These are phyloP conservation scores for Eidolon dupreanum DNA, from an alignment of 2,797 vertebrate genomes.

Conservation along the genomic window DNA sequence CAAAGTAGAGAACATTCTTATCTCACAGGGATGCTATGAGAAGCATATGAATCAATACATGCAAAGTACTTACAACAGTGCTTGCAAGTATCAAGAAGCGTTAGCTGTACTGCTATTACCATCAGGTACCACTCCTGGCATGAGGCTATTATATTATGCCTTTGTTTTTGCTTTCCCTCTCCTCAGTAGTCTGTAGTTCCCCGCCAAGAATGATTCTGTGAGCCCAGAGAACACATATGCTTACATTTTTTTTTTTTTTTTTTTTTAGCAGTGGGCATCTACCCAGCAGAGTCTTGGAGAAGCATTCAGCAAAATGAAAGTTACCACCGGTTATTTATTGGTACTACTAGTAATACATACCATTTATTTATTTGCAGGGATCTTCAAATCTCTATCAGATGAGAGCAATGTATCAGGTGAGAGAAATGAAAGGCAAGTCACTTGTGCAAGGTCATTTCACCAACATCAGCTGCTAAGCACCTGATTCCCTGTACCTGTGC, in stretches of 20 bases:
- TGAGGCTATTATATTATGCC: background rate
- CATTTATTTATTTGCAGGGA: background rate
- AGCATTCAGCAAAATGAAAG: background rate
- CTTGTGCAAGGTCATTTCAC: conserved; percentile 13
- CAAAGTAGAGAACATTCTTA: background rate
- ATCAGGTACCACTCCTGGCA: background rate
- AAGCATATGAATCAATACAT: background rate
- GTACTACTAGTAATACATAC: no score
- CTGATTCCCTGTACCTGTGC: background rate
- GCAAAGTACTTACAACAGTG: background rate
- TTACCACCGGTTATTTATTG: background rate
- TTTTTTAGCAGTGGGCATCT: background rate
- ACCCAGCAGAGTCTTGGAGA: background rate
- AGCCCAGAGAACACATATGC: background rate
- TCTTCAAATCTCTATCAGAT: background rate
- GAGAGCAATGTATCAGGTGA: background rate
- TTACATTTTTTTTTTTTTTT: background rate
- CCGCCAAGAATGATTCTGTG: background rate
- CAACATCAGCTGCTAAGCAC: conserved; percentile 9
- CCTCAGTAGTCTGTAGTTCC: background rate
- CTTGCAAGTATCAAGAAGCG: background rate
- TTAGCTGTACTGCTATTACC: background rate
- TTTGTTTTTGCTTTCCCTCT: background rate
- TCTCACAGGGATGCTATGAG: background rate
- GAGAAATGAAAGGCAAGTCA: background rate